Evolutionary conservation across 2,113 vertebrate genomes (phyloP), one percentile per base, ranked within the genome.

Genomic region (Pitta sordida): DNA sequence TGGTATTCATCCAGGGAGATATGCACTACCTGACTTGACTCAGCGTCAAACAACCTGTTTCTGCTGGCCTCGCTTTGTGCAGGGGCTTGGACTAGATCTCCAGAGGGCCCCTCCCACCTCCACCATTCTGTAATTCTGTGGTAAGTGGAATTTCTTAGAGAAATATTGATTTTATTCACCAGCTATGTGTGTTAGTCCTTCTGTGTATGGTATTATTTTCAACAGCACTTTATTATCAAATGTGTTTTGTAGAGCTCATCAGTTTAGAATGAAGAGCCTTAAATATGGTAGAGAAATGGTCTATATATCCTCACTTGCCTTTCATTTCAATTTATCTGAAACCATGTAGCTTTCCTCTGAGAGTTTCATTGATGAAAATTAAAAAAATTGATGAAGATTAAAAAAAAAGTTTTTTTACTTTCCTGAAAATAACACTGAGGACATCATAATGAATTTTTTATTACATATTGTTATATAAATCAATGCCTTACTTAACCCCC

Each of bases 281-380:
- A 76, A 34, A 53, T 49, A 34, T 7, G 21, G 27, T 68, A n/a
- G 44, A 89, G 77, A 91, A 27, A 87, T 34, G 23, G 19, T 30
- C 34, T 63, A 14, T 10, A 55, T 39, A 55, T 65, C 21, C 43
- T 52, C 43, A 49, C 15, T 64, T 92, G 20, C 7, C 7, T 87
- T 76, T 59, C 22, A 51, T 80, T 91, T 90, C 30, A 39, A 24
- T 77, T 55, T 73, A 29, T 73, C 11, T 91, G 77, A 86, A 63
- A 69, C 83, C 11, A 49, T 5, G 3, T 36, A 69, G 13, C 19
- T 80, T 83, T 8, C 13, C 19, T 43, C 32, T 41, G 49, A 70
- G 64, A 60, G 4, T 71, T 90, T 91, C 19, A 67, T 3, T 80
- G 64, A 91, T 46, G 13, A 43, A 86, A 88, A 83, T n/a, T n/a